Conservation (phyloP, 1,140 invertebrate genomes). For the Zaprionus nigranus region DNA sequence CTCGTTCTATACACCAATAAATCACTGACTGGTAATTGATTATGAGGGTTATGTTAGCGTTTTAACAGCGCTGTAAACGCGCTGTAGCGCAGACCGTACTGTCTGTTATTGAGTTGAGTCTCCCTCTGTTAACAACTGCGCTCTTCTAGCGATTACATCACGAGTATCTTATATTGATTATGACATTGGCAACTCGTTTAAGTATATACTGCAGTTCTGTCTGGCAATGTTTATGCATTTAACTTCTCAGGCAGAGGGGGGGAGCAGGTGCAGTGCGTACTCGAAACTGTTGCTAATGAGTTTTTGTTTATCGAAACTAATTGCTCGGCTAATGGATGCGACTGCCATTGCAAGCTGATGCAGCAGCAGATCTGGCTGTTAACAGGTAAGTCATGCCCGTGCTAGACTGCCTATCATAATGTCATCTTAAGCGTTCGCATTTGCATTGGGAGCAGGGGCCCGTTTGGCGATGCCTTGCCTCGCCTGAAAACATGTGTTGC, state of each 20-base stretch:
- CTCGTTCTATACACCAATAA: neutral
- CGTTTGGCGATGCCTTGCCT: slow-evolving; percentile 31
- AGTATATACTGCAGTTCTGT: neutral
- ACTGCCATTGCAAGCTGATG: neutral
- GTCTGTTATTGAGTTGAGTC: neutral
- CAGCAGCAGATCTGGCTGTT: slow-evolving; percentile 11
- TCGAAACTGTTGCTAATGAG: slow-evolving; percentile 64
- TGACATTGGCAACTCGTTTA: neutral
- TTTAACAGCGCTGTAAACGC: neutral
- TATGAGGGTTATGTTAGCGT: neutral
- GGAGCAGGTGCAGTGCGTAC: slow-evolving; percentile 46
- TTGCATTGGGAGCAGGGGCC: slow-evolving; percentile 18
- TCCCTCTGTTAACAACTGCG: neutral
- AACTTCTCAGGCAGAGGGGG: neutral
- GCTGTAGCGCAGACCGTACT: neutral
- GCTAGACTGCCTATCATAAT: slow-evolving; percentile 21
- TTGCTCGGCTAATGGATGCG: slow-evolving; percentile 56
- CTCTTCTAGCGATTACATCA: neutral
- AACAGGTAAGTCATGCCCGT: slow-evolving; percentile 22
- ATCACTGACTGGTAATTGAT: neutral
- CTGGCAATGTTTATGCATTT: neutral
- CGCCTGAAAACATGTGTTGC: slow-evolving; percentile 61
- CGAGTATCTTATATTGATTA: neutral
- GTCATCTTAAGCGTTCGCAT: slow-evolving; percentile 39
- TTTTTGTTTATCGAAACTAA: slow-evolving; percentile 68